Evolutionary conservation across 92 coral and sea anemone species (phyloP), one percentile per base, ranked within the genome.

Genomic region (Plumapathes pennacea): DNA sequence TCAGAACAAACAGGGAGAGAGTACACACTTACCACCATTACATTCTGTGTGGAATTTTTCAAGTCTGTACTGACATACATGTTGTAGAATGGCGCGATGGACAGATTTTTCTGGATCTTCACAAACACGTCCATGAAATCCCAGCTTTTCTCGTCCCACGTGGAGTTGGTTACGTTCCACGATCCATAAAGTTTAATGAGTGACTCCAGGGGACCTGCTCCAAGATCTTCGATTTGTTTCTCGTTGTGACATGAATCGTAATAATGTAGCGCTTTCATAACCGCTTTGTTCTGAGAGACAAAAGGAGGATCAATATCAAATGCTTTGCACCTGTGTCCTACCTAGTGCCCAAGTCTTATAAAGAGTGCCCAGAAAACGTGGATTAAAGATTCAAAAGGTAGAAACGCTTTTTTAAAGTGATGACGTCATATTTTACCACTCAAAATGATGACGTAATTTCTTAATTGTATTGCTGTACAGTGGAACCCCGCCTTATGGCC

Each of bases 211-310:
- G 98, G 98, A 2, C 40, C 17, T 2, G 67, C 77, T 3, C 75
- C 89, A 5, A 75, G 74, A 0, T 3, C n/a, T 42, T 92, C 95
- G 3, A 92, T 80, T 14, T 17, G 32, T 1, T 44, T 52, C 11
- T 58, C 64, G 47, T 92, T 62, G 86, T 87, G 76, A 38, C 98
- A 92, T 0, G 98, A 85, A 28, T 83, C 96, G 59, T 79, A 84
- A 79, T 65, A 79, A 51, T 49, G 46, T 53, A 92, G 81, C 9
- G 92, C 89, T 73, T 92, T 92, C 52, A 31, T 46, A 9, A 88
- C 77, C 21, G 98, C 97, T 27, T 32, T 71, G 57, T 90, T 90
- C 97, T 90, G 49, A 1, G 67, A 38, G 4, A 18, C 9, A 9
- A 12, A 32, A 24, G 10, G 22, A 34, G n/a, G n/a, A 8, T 34